Base-by-base conservation (phyloP, 2,113 vertebrate species). In the Grantiella picta region DNA sequence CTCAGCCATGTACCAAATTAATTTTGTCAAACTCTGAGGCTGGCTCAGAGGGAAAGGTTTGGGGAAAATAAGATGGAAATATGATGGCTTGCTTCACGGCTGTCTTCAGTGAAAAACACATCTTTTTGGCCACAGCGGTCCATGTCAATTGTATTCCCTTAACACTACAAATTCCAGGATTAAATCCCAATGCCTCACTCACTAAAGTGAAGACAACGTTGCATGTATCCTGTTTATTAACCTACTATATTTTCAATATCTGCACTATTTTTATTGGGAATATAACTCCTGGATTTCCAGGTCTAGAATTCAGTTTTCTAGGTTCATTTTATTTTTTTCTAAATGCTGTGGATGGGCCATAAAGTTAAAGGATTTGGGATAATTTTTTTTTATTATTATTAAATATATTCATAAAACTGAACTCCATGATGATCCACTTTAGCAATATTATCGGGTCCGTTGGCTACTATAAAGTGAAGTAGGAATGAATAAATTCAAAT, bases 401-500 rank as follows among this genome's bases (percentile, higher is more conserved):
- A 84, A 86, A 87, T 64, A 45, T 22, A 85, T 76, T 72, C 12
- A 79, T 75, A 69, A 82, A 94, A 75, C 8, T 76, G 35, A 83
- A 70, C 28, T 90, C 81, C 27, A 40, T 52, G 53, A 59, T 11
- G 33, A 76, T 78, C 82, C 59, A 53, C 13, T 60, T 78, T 18
- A 91, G n/a, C 45, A 83, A 35, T 90, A 73, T 75, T 85, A 83
- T 64, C 42, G 76, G 38, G 25, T 86, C 71, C 86, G 18, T 65
- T 87, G 61, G 44, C 52, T 92, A 92, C 66, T 56, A 50, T 66
- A 75, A 94, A 82, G 35, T 77, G 24, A 31, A 21, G 42, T 52
- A 86, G 25, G 20, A 96, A 90, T 88, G 72, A 95, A 40, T 14
- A 89, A 92, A 88, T 80, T 95, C 59, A 90, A 71, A 91, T 85